A percentile compares a stretch with the other conserved stretches of the same genome.
These are phyloP conservation scores for Kryptolebias marmoratus DNA, from an alignment of 2,113 vertebrate genomes.

Conservation along the genomic window DNA sequence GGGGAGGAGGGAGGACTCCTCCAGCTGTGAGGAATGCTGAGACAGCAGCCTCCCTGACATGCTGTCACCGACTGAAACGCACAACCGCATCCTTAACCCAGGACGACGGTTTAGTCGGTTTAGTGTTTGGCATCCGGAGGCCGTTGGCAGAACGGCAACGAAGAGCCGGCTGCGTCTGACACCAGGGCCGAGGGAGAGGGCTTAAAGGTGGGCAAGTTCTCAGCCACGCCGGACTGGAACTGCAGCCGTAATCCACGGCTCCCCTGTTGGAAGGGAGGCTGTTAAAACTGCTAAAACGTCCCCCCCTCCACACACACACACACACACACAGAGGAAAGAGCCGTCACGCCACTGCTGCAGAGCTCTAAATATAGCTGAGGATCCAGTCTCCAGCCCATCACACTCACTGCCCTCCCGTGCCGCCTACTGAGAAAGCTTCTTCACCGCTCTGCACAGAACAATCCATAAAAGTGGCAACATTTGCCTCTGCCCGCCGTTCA, in stretches of 20 bases:
- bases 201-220: neutral
- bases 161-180: conserved; percentile 28
- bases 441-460: no score
- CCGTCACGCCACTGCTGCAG: conserved; percentile 8
- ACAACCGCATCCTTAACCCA: conserved; percentile 54
- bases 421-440: no score
- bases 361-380: conserved; percentile 18
- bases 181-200: no score
- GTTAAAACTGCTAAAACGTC: neutral
- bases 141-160: conserved; percentile 40
- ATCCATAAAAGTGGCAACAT: no score
- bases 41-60: conserved; percentile 41
- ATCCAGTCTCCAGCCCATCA: neutral
- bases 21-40: conserved; percentile 62
- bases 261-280: conserved; percentile 3
- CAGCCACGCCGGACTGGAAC: conserved; percentile 9
- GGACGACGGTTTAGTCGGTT: conserved; percentile 28
- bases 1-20: conserved; percentile 62
- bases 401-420: neutral
- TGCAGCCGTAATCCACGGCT: conserved; percentile 13
- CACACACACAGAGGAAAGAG: neutral
- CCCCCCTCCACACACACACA: no score
- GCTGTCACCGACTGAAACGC: conserved; percentile 30
- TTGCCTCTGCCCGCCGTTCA: no score
- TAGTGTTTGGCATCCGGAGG: conserved; percentile 36